Evolutionary conservation across 2,113 vertebrate species (phyloP), one percentile per base, ranked within the genome.

Genomic region (Vimba vimba): DNA sequence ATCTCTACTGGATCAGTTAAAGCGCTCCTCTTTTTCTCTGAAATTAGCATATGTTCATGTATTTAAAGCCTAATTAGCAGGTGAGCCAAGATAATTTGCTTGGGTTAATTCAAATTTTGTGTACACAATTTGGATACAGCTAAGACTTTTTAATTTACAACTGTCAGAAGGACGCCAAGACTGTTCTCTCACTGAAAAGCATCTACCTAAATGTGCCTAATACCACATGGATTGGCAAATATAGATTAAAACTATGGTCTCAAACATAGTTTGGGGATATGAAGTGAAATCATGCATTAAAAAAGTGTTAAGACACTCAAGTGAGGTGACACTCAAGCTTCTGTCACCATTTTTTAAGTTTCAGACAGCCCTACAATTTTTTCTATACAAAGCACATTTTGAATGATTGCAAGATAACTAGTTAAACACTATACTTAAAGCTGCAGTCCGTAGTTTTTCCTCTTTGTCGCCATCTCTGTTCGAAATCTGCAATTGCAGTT

Each of bases 61-160:
- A 80, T 80, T 80, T 23, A 45, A 80, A 7, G 1, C 21, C n/a
- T 79, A 59, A 80, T 64, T 64, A 80, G 78, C 59, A 27, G 78
- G 57, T 64, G n/a, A 45, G 57, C 6, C 12, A 64, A 80, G 13
- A 80, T 64, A 25, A 25, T 43, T 43, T 17, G 12, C 21, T 13
- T 2, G 13, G 13, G 33, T 45, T n/a, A 60, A 80, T 45, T 7
- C 0, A 27, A 47, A 74, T 15, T 15, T 12, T 64, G n/a, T 62
- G 59, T 11, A 10, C 45, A 80, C 13, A 62, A 17, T 78, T 30
- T 60, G 12, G 23, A 60, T 64, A 64, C 8, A 80, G n/a, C 43
- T 47, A 7, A 1, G 36, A 25, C 2, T 80, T 45, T 64, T 64
- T 62, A 21, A 13, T n/a, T 69, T 36, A 39, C 27, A 45, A 79